Conservation (phyloP, 2,113 vertebrate genomes). For the Eulemur macaco region DNA sequence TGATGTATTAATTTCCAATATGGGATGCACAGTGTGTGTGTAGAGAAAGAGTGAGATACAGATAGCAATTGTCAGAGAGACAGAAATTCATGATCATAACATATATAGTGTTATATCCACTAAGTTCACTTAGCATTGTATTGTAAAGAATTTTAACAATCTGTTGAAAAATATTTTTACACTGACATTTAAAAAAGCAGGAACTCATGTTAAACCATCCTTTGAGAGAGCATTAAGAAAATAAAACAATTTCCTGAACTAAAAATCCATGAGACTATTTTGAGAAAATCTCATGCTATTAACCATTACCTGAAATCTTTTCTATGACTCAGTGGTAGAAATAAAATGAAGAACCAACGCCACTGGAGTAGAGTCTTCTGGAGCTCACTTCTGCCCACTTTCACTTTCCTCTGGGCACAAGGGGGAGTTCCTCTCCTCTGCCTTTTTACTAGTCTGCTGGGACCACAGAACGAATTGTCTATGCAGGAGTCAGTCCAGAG, state of each 20-base stretch:
- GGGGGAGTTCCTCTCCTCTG: not conserved
- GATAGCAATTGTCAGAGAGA: not conserved
- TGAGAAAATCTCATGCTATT: not conserved
- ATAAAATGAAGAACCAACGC: not conserved
- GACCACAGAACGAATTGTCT: not conserved
- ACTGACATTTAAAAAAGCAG: not conserved
- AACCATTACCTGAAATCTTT: not conserved
- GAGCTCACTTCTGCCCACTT: not conserved
- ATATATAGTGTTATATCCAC: not conserved
- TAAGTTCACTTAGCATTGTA: not conserved
- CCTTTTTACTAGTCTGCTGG: not conserved
- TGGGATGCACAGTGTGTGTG: not conserved
- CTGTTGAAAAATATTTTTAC: slow-evolving; percentile 30
- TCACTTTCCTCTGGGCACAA: not conserved
- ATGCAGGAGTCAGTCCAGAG: not conserved
- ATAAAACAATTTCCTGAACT: slow-evolving; percentile 9
- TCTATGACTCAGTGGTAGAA: not conserved
- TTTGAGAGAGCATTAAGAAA: slow-evolving; percentile 33
- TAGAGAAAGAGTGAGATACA: not conserved
- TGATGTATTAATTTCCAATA: not conserved
- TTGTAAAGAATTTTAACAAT: slow-evolving; percentile 38
- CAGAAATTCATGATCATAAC: not conserved
- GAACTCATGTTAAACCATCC: not conserved
- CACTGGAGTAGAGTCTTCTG: not conserved
- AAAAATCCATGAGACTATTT: not conserved